These are phyloP conservation scores for Onychomys arenicola DNA, from an alignment of 2,797 vertebrate species.

Conservation along the genomic window DNA sequence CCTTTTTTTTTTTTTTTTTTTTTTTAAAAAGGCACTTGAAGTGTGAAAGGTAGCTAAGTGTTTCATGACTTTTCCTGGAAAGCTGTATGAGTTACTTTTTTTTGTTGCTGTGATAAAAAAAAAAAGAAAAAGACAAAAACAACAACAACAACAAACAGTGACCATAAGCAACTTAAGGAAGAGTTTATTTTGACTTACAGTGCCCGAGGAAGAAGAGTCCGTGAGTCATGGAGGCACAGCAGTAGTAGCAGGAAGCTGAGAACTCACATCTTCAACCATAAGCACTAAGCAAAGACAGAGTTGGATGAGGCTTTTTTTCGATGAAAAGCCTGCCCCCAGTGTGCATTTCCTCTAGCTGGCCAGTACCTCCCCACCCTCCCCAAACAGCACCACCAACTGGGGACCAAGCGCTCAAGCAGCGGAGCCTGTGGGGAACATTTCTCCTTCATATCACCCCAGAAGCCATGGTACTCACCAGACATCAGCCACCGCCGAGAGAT, in stretches of 20 bases:
- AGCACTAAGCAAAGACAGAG: neutral
- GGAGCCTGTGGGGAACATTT: neutral
- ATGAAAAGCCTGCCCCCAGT: neutral
- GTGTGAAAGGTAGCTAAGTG: neutral
- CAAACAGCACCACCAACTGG: neutral
- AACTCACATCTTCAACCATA: neutral
- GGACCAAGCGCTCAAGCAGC: neutral
- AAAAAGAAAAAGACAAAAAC: no score
- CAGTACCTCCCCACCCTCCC: neutral
- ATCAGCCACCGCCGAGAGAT: neutral
- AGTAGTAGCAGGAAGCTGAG: neutral
- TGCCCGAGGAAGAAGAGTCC: neutral
- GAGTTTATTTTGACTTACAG: neutral
- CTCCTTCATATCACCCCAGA: neutral
- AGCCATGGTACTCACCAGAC: neutral
- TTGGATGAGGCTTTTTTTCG: neutral
- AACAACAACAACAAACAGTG: no score
- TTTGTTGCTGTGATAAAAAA: neutral
- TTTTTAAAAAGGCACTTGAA: neutral
- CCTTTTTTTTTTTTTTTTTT: neutral
- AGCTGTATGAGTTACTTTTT: neutral
- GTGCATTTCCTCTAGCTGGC: neutral
- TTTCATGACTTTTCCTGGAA: neutral
- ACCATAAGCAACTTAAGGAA: neutral
- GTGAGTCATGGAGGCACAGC: neutral